Percentiles rank a stretch among this genome's conserved stretches.
phyloP scores from a whole-genome alignment of 2,113 vertebrate species.

The Phycodurus eques region DNA sequence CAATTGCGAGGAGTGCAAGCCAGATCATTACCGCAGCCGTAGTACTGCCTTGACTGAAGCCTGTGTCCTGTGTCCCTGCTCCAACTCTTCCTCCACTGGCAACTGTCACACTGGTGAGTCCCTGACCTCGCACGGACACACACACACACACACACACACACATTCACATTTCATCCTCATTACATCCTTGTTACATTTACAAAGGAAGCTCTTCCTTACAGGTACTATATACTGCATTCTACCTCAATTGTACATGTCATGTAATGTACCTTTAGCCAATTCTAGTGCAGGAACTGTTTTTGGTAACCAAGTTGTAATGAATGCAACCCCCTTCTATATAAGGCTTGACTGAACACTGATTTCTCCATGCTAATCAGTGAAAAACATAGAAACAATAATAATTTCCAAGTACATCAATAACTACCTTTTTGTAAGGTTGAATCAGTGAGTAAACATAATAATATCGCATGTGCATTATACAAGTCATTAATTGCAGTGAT shows the following conservation, averaged over 20 bases:
- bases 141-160: background rate
- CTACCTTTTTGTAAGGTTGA: too few relatives aligned
- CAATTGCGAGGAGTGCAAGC: conserved; percentile 87
- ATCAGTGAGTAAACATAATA: too few relatives aligned
- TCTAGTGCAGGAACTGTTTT: background rate
- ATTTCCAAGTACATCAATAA: too few relatives aligned
- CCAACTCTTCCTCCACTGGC: conserved; percentile 82
- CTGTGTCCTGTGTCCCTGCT: conserved; percentile 86
- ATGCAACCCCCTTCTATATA: background rate
- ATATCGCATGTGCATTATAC: too few relatives aligned
- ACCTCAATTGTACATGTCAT: too few relatives aligned
- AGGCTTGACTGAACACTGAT: background rate
- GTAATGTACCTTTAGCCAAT: too few relatives aligned
- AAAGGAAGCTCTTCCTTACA: background rate
- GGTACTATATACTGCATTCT: background rate
- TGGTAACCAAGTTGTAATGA: background rate
- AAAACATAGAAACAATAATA: background rate
- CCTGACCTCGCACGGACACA: background rate
- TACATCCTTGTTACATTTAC: background rate
- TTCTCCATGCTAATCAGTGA: background rate
- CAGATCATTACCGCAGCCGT: conserved; percentile 73
- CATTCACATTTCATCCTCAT: background rate
- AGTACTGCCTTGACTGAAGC: conserved; percentile 36
- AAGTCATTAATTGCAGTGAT: too few relatives aligned
- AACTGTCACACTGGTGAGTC: conserved; percentile 83